These are phyloP conservation scores for Centruroides vittatus DNA, from an alignment of 1,140 invertebrate species.

Conservation along the genomic window DNA sequence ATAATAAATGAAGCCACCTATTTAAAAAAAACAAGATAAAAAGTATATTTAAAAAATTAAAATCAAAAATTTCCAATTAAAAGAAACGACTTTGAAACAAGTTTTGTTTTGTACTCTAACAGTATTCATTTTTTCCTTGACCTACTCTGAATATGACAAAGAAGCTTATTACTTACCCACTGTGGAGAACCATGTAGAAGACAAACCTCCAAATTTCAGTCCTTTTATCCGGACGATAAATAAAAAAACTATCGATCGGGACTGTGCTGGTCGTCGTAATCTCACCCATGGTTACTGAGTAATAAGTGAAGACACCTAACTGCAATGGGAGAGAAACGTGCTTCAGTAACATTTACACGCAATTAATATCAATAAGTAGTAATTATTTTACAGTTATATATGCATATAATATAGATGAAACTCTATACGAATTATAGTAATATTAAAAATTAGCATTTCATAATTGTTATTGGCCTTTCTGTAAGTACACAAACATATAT, in stretches of 20 bases:
- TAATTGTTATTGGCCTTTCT: too few species aligned
- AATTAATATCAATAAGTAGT: too few species aligned
- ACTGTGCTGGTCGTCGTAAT: slow-evolving; percentile 35
- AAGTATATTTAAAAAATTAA: neutral
- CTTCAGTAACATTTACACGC: too few species aligned
- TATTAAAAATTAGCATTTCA: too few species aligned
- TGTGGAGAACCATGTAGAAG: slow-evolving; percentile 94
- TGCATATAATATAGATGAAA: too few species aligned
- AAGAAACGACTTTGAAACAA: too few species aligned
- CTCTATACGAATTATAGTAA: too few species aligned
- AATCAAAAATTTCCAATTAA: too few species aligned
- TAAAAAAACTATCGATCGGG: slow-evolving; percentile 56
- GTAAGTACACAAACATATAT: too few species aligned
- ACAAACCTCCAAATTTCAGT: slow-evolving; percentile 83
- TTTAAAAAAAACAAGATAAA: neutral
- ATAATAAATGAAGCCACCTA: slow-evolving; percentile 50
- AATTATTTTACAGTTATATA: too few species aligned
- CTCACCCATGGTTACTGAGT: slow-evolving; percentile 27
- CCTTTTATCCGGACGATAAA: slow-evolving; percentile 78
- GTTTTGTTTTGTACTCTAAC: too few species aligned
- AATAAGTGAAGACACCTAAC: slow-evolving; percentile 33
- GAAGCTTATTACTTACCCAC: slow-evolving; percentile 47
- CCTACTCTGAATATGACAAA: neutral
- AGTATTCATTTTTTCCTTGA: too few species aligned
- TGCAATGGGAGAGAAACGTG: slow-evolving; percentile 5